A percentile compares a stretch with the other conserved stretches of the same genome.
These are phyloP conservation scores for Euwallacea similis DNA, from an alignment of 1,140 invertebrate genomes.

Conservation along the genomic window DNA sequence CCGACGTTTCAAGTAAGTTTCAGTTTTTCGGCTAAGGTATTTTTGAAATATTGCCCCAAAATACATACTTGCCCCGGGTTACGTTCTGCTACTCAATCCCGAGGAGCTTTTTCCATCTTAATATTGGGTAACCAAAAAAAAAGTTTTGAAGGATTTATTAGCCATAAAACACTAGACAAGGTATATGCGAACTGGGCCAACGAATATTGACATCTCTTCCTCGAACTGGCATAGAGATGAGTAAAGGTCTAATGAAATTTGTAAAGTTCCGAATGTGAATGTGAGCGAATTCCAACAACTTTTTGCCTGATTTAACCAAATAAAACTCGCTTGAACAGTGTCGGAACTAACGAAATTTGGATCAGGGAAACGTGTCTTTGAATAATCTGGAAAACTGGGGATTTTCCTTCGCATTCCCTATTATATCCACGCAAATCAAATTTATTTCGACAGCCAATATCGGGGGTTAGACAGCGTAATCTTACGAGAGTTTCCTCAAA, in stretches of 20 bases:
- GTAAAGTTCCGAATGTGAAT: background rate
- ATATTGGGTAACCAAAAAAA: conserved; percentile 3
- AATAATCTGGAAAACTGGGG: conserved; percentile 3
- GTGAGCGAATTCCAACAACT: background rate
- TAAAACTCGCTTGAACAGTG: background rate
- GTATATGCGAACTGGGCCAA: too few species aligned
- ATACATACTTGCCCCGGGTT: conserved; percentile 21
- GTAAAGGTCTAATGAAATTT: background rate
- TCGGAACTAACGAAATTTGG: conserved; percentile 5
- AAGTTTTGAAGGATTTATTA: conserved; percentile 1
- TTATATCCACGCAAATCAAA: background rate
- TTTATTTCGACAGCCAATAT: background rate
- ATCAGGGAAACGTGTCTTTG: background rate
- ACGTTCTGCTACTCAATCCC: conserved; percentile 15
- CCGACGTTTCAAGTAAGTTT: conserved; percentile 42
- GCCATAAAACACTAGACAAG: too few species aligned
- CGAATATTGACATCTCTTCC: too few species aligned
- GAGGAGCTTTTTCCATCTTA: conserved; percentile 9
- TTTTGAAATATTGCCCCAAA: conserved; percentile 39
- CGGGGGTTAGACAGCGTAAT: background rate
- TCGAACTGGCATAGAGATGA: too few species aligned
- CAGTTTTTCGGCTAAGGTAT: conserved; percentile 40
- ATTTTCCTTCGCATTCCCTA: conserved; percentile 1
- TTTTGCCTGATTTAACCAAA: background rate
- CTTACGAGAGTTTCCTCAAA: too few species aligned